Conservation (phyloP, 2,797 vertebrate genomes). For the Sardinella longiceps region DNA sequence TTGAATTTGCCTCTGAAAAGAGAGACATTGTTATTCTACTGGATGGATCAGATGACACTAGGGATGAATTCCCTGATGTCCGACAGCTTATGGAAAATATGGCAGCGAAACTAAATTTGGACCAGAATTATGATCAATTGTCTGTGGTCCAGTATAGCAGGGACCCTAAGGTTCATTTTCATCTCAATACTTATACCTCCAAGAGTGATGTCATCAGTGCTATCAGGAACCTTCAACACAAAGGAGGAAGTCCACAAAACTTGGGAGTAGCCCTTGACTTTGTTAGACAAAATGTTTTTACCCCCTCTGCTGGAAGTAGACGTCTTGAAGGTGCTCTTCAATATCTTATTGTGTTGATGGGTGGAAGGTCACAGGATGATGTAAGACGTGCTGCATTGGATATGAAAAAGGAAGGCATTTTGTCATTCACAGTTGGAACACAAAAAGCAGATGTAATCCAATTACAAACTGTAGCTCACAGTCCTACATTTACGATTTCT, state of each 20-base stretch:
- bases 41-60: constrained; percentile 59
- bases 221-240: constrained; percentile 67
- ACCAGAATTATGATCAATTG: constrained; percentile 74
- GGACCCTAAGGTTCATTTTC: constrained; percentile 74
- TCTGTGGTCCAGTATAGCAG: constrained; percentile 82
- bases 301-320: constrained; percentile 70
- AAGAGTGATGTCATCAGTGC: constrained; percentile 74
- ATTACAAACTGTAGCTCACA: constrained; percentile 74
- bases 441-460: constrained; percentile 75
- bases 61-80: constrained; percentile 67
- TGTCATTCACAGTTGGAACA: constrained; percentile 72
- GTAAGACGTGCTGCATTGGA: constrained; percentile 60
- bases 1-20: constrained; percentile 52
- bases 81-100: constrained; percentile 73
- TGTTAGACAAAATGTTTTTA: constrained; percentile 67
- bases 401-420: constrained; percentile 65
- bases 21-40: constrained; percentile 62
- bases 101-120: constrained; percentile 75
- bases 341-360: constrained; percentile 73
- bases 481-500: constrained; percentile 72
- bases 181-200: constrained; percentile 76
- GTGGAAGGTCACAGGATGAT: constrained; percentile 73
- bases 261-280: constrained; percentile 73
- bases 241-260: constrained; percentile 71
- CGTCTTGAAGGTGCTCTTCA: constrained; percentile 68